Percentiles rank a stretch among this genome's conserved stretches.
These are phyloP conservation scores for Calephelis nemesis DNA, from an alignment of 1,140 invertebrate genomes.

Conservation along the genomic window DNA sequence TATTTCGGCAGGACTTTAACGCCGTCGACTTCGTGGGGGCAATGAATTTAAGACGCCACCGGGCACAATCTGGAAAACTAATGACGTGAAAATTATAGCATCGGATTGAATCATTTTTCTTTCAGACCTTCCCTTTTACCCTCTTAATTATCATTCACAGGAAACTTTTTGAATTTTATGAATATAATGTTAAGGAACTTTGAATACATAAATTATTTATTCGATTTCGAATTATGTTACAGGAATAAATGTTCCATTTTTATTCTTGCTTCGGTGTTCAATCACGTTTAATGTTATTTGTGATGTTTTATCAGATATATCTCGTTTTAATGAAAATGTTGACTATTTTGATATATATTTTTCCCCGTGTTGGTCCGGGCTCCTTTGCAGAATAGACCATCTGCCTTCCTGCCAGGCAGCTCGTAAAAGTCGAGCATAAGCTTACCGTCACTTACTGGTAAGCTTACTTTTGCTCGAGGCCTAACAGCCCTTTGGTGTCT, in stretches of 20 bases:
- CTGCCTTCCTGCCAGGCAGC: too few relatives aligned
- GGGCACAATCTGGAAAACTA: constrained; percentile 57
- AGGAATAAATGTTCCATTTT: neutral
- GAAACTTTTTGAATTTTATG: constrained; percentile 18
- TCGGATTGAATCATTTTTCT: constrained; percentile 62
- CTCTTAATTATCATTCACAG: constrained; percentile 42
- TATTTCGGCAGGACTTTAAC: constrained; percentile 41
- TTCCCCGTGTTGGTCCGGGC: too few relatives aligned
- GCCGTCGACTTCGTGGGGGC: constrained; percentile 44
- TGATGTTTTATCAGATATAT: neutral
- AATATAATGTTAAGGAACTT: constrained; percentile 5
- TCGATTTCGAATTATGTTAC: constrained; percentile 3
- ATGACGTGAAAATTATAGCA: constrained; percentile 66
- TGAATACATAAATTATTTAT: constrained; percentile 18
- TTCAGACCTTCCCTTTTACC: constrained; percentile 35
- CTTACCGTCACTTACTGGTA: too few relatives aligned
- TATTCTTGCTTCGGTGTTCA: neutral
- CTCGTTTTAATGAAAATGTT: too few relatives aligned
- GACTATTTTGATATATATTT: too few relatives aligned
- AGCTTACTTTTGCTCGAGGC: too few relatives aligned
- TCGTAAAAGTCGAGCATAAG: too few relatives aligned
- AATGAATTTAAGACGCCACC: constrained; percentile 46
- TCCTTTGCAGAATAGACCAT: too few relatives aligned
- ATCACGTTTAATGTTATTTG: neutral
- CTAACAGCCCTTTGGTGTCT: too few relatives aligned